Percentiles rank a stretch among this genome's conserved stretches.
Evolutionary conservation across 2,113 vertebrate genomes (phyloP).

Genomic region (Protobothrops mucrosquamatus): DNA sequence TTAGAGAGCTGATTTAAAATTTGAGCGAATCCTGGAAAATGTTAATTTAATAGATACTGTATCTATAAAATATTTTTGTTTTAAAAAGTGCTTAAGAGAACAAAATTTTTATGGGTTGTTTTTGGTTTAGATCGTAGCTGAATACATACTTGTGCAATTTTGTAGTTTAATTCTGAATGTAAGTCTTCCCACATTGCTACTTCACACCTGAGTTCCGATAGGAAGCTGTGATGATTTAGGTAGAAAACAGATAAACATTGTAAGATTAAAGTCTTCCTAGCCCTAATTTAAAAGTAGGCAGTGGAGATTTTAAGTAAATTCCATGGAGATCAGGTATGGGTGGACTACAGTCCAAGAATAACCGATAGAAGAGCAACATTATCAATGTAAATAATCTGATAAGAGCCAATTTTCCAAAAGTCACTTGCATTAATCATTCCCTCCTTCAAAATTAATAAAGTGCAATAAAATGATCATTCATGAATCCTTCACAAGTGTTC

Average conservation of each 20-base stretch:
- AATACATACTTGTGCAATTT: not conserved
- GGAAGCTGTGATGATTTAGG: not conserved
- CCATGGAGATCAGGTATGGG: not conserved
- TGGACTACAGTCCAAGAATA: not conserved
- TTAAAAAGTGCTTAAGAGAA: not conserved
- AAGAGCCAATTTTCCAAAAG: slow-evolving; percentile 1
- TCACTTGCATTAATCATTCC: not conserved
- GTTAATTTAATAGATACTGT: not conserved
- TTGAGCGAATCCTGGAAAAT: not conserved
- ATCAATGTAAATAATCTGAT: not conserved
- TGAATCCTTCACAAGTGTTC: rapidly evolving
- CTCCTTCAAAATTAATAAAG: not conserved
- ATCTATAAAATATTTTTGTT: not conserved
- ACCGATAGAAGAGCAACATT: not conserved
- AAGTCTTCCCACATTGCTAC: not conserved
- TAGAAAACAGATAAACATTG: not conserved
- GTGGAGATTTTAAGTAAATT: not conserved
- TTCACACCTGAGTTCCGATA: not conserved
- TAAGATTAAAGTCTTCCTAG: not conserved
- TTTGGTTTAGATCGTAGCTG: not conserved
- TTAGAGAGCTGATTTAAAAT: not conserved
- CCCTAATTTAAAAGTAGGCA: not conserved
- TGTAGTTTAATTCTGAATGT: not conserved
- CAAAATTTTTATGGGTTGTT: not conserved
- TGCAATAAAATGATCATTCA: not conserved